phyloP scores from a whole-genome alignment of 2,113 vertebrate genomes.

The Equus quagga region DNA sequence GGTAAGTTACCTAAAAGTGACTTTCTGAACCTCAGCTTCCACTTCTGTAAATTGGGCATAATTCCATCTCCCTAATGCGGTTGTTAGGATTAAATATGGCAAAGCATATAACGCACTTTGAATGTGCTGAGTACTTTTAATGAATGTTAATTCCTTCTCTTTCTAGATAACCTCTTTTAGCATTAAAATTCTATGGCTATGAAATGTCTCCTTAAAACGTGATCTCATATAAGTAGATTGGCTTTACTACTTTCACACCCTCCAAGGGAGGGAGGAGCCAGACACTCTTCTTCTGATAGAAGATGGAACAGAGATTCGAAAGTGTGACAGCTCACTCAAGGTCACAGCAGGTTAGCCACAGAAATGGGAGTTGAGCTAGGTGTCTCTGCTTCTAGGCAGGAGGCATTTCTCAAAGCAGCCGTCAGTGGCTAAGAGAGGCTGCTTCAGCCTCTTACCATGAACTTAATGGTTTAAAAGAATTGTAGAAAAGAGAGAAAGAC shows the following conservation, averaged over 20 bases:
- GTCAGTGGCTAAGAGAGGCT: not conserved
- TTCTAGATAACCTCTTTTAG: not conserved
- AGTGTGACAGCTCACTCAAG: not conserved
- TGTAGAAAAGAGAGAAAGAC: not conserved
- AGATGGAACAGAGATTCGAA: not conserved
- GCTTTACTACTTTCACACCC: not conserved
- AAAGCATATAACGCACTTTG: not conserved
- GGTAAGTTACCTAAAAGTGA: not conserved
- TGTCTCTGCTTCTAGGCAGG: not conserved
- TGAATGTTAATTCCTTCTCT: conserved; percentile 16
- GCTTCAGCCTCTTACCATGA: not conserved
- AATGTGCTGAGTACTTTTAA: conserved; percentile 5
- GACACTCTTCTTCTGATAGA: not conserved
- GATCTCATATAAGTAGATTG: not conserved
- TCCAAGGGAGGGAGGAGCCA: not conserved
- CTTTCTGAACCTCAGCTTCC: not conserved
- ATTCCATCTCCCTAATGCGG: not conserved
- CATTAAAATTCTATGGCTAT: conserved; percentile 56
- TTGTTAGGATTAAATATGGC: not conserved
- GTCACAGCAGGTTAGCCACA: not conserved
- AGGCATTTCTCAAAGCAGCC: not conserved
- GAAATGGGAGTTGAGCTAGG: not conserved
- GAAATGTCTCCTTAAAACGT: conserved; percentile 47
- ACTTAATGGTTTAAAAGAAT: not conserved
- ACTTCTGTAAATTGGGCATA: not conserved